phyloP scores from a whole-genome alignment of 1,140 invertebrate species.

The Apis laboriosa region DNA sequence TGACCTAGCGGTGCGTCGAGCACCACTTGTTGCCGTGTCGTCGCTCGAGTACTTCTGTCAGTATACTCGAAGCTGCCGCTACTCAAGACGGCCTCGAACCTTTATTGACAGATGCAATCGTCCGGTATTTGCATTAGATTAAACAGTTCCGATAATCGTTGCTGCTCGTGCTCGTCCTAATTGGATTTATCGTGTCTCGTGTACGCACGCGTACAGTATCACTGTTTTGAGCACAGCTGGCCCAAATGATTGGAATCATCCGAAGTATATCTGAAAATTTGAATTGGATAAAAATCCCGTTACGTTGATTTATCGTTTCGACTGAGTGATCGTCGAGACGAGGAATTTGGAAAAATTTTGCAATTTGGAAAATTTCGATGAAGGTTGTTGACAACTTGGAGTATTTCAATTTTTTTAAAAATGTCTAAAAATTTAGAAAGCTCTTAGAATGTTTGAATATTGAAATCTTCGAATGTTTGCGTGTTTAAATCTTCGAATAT shows the following conservation, averaged over 20 bases:
- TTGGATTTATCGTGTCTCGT: conserved; percentile 14
- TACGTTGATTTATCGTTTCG: too few species aligned
- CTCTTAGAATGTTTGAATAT: background rate
- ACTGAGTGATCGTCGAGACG: background rate
- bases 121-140: conserved; percentile 38
- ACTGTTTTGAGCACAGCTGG: background rate
- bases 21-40: conserved; percentile 76
- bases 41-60: conserved; percentile 47
- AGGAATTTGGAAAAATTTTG: background rate
- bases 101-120: conserved; percentile 43
- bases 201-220: background rate
- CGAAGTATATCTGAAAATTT: background rate
- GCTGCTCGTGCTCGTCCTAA: background rate
- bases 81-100: conserved; percentile 37
- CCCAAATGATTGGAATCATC: background rate
- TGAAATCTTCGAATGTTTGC: background rate
- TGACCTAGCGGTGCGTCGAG: conserved; percentile 53
- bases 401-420: background rate
- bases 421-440: too few species aligned
- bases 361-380: too few species aligned
- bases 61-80: conserved; percentile 14
- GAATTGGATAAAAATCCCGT: background rate
- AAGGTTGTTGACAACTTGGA: background rate
- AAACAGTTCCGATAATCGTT: conserved; percentile 38
- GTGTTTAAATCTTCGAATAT: background rate